Evolutionary conservation across 2,113 vertebrate species (phyloP).

Genomic region (Cephalophus harveyi): DNA sequence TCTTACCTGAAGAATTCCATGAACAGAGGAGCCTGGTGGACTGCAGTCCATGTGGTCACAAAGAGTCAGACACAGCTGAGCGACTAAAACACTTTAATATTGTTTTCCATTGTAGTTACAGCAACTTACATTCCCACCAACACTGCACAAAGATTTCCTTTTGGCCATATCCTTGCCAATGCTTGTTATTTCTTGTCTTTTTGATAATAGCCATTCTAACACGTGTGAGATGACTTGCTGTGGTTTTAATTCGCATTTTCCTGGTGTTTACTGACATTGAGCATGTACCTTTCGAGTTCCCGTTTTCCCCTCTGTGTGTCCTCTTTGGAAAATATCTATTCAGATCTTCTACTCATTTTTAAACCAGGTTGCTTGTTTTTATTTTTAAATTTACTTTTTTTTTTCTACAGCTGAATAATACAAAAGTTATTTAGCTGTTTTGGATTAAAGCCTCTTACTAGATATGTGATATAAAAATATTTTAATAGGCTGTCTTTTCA

Average conservation of each 20-base stretch:
- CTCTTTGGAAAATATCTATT: background rate
- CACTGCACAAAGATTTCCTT: background rate
- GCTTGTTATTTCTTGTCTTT: background rate
- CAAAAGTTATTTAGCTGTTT: background rate
- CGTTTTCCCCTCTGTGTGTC: background rate
- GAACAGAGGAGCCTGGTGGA: background rate
- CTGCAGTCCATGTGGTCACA: background rate
- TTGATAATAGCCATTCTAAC: background rate
- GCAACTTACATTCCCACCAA: background rate
- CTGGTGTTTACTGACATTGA: background rate
- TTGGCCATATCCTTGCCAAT: background rate
- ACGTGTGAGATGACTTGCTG: background rate
- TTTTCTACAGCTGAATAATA: background rate
- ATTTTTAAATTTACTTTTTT: background rate
- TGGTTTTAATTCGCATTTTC: background rate
- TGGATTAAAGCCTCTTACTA: background rate
- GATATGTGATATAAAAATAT: background rate
- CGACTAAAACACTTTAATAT: background rate
- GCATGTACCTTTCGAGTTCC: background rate
- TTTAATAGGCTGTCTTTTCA: background rate
- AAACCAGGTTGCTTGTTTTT: background rate
- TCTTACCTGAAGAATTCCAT: background rate
- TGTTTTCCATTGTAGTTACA: background rate
- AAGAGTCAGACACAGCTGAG: background rate
- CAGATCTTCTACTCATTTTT: background rate